A percentile compares a stretch with the other conserved stretches of the same genome.
phyloP scores from a whole-genome alignment of 1,140 invertebrate species.

The Zaprionus vittiger region DNA sequence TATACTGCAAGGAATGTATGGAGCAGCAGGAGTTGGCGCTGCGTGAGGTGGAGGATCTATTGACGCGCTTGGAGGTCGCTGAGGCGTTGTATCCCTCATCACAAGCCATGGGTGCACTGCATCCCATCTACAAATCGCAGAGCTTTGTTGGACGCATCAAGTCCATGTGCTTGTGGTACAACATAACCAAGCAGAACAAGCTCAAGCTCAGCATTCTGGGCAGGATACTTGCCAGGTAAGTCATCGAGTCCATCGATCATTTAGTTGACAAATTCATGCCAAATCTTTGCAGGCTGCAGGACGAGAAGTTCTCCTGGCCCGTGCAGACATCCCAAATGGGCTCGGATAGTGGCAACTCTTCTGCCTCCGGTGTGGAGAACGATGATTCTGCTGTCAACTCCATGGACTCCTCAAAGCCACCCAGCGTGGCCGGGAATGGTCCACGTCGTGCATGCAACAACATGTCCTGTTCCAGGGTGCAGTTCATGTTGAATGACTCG shows the following conservation, averaged over 20 bases:
- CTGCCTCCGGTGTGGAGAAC: slow-evolving; percentile 75
- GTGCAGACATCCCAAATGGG: slow-evolving; percentile 71
- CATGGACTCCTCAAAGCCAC: slow-evolving; percentile 72
- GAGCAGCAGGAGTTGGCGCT: slow-evolving; percentile 90
- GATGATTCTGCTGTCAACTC: slow-evolving; percentile 80
- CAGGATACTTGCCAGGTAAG: slow-evolving; percentile 88
- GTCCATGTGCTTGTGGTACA: slow-evolving; percentile 95
- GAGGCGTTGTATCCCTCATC: slow-evolving; percentile 93
- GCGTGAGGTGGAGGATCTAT: slow-evolving; percentile 89
- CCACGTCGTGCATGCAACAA: slow-evolving; percentile 45
- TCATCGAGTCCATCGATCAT: neutral
- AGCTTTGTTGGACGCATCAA: slow-evolving; percentile 89
- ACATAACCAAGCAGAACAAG: slow-evolving; percentile 93
- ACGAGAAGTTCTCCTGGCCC: slow-evolving; percentile 83
- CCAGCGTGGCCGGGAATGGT: slow-evolving; percentile 52
- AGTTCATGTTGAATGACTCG: slow-evolving; percentile 76
- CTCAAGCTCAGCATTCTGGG: slow-evolving; percentile 92
- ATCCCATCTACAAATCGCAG: slow-evolving; percentile 89
- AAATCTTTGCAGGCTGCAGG: slow-evolving; percentile 62
- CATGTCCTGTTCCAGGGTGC: slow-evolving; percentile 67
- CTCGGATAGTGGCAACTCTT: slow-evolving; percentile 75
- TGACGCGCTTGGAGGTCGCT: slow-evolving; percentile 90
- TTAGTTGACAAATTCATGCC: neutral
- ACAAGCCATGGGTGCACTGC: slow-evolving; percentile 90
- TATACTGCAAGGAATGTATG: slow-evolving; percentile 89